Evolutionary conservation across 2,888 invertebrate species (phyloP), one percentile per base, ranked within the genome.

Genomic region (Tethea ocularis): DNA sequence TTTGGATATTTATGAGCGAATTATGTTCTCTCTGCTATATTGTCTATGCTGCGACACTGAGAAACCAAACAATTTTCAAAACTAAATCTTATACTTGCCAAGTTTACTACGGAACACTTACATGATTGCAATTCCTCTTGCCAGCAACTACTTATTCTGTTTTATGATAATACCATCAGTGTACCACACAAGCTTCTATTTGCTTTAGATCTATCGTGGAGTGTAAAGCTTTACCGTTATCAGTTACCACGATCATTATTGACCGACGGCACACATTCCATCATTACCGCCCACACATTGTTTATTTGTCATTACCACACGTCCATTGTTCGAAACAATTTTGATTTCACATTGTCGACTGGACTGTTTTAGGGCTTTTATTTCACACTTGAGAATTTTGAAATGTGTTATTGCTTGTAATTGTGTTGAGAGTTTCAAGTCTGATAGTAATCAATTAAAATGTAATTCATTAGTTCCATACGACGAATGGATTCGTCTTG

Each of bases 301-400:
- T 57, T 57, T 57, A 57, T 57, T 57, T 57, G 52, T 52, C 51
- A 57, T 52, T 52, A 46, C 46, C 46, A 20, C 46, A 6, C 17
- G 41, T 46, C 38, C n/a, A 38, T n/a, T 38, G 20, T 46, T n/a
- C n/a, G 20, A n/a, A 46, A 46, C 46, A 46, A 46, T 46, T 46
- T 46, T 17, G 20, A 46, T 46, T 46, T 46, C 20, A 20, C 17
- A 20, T 46, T 20, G 20, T 46, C 10, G 46, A 46, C 46, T 46
- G 46, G 54, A 22, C 17, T 20, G 33, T 54, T 36, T 22, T 54
- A 15, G n/a, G 13, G 29, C 57, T 46, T 57, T 57, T 60, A 57
- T 57, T 57, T 57, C 52, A 59, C 62, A 62, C 62, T 62, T 55
- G 24, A 57, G 51, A 57, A 55, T 57, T 56, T 52, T 41, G 54